A percentile compares a stretch with the other conserved stretches of the same genome.
Evolutionary conservation across 1,140 invertebrate genomes (phyloP).

Genomic region (Copidosoma floridanum): DNA sequence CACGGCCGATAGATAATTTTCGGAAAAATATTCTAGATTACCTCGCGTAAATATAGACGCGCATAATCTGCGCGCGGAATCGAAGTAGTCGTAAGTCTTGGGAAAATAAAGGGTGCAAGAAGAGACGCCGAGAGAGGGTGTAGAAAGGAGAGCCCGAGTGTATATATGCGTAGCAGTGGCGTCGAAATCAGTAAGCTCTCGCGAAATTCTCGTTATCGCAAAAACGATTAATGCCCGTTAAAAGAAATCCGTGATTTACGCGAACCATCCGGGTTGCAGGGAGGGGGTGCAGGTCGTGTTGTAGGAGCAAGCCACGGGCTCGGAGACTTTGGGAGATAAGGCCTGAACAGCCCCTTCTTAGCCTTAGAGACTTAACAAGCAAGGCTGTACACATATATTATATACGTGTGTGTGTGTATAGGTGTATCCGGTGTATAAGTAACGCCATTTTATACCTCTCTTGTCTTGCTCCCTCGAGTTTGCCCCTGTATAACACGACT

Average conservation of each 20-base stretch:
- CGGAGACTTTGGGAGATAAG: too few species aligned
- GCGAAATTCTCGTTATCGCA: constrained; percentile 52
- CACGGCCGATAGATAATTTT: too few species aligned
- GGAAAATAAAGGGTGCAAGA: not conserved
- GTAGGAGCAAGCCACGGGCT: constrained; percentile 18
- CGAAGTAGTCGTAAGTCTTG: not conserved
- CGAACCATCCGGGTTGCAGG: constrained; percentile 11
- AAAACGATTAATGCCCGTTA: constrained; percentile 58
- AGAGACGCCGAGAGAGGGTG: not conserved
- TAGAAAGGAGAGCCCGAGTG: not conserved
- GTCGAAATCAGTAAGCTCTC: constrained; percentile 26
- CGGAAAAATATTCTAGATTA: too few species aligned
- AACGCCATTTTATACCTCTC: constrained; percentile 21
- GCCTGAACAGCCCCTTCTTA: constrained; percentile 43
- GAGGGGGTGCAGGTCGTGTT: constrained; percentile 36
- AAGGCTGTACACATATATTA: too few species aligned
- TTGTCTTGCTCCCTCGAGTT: not conserved
- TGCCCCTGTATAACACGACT: too few species aligned
- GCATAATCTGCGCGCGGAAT: not conserved
- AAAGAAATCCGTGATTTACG: constrained; percentile 58
- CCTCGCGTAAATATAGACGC: too few species aligned
- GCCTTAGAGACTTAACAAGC: constrained; percentile 43
- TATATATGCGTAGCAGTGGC: too few species aligned
- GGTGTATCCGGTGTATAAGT: too few species aligned
- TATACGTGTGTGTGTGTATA: too few species aligned